A percentile compares a stretch with the other conserved stretches of the same genome.
These are phyloP conservation scores for Campoplex nolae DNA, from an alignment of 2,888 invertebrate genomes.

Conservation along the genomic window DNA sequence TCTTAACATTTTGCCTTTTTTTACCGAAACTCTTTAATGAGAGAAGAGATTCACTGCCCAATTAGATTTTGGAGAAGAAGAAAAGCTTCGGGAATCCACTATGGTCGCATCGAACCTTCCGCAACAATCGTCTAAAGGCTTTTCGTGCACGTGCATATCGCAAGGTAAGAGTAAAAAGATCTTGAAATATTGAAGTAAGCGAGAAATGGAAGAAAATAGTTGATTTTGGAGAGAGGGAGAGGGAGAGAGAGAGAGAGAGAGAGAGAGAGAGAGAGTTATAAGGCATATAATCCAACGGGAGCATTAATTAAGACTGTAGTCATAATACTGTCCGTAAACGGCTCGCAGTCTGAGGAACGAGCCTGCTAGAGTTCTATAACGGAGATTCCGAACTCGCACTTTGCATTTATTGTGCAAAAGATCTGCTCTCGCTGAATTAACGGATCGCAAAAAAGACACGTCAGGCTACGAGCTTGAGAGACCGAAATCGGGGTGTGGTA, in stretches of 20 bases:
- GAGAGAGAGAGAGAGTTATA: not conserved
- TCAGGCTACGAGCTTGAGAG: constrained; percentile 43
- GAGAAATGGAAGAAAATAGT: constrained; percentile 43
- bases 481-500: constrained; percentile 46
- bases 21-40: not conserved
- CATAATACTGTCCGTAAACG: constrained; percentile 78
- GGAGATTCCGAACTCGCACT: constrained; percentile 57
- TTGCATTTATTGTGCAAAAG: constrained; percentile 61
- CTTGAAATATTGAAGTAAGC: not conserved
- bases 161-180: not conserved
- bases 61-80: not conserved
- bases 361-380: constrained; percentile 37
- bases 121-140: not conserved
- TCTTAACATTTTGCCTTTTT: not conserved
- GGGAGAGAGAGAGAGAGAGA: too few relatives aligned
- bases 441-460: constrained; percentile 51
- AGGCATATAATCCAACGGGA: constrained; percentile 76
- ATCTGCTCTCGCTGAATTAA: constrained; percentile 43
- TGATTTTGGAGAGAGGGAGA: constrained; percentile 39
- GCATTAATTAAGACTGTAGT: constrained; percentile 81
- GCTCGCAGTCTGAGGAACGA: constrained; percentile 51
- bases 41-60: not conserved
- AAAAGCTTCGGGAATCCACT: not conserved
- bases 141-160: not conserved
- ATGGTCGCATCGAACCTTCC: constrained; percentile 29